Conservation (phyloP, 1,140 invertebrate species). For the Probaryconus sp. region DNA sequence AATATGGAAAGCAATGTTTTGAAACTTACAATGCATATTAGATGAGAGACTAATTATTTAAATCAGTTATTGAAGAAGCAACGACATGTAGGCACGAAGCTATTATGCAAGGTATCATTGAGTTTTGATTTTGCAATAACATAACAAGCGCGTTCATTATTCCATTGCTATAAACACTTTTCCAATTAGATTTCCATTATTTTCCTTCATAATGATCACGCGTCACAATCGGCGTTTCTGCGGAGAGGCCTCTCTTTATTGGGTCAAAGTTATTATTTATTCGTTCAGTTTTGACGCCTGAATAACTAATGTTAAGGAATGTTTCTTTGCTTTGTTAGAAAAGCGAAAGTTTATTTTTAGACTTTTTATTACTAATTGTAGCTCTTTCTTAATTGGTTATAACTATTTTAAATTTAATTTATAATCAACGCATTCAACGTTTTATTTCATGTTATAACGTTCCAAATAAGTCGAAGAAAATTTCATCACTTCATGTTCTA, state of each 20-base stretch:
- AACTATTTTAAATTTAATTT: too few species aligned
- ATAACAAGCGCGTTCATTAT: conserved; percentile 36
- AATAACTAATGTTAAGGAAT: too few species aligned
- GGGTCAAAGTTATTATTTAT: too few species aligned
- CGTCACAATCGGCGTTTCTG: conserved; percentile 31
- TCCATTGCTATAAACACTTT: conserved; percentile 42
- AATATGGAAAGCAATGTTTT: conserved; percentile 35
- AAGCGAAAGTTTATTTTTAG: too few species aligned
- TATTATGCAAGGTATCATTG: conserved; percentile 42
- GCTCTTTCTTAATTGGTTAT: too few species aligned
- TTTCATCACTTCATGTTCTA: too few species aligned
- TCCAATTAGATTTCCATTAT: conserved; percentile 52
- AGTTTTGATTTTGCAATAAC: conserved; percentile 47
- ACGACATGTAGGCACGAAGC: conserved; percentile 43
- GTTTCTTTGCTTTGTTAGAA: too few species aligned
- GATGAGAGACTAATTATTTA: conserved; percentile 47
- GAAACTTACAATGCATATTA: conserved; percentile 42
- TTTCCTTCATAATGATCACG: conserved; percentile 44
- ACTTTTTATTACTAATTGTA: too few species aligned
- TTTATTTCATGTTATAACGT: too few species aligned
- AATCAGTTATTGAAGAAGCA: conserved; percentile 50
- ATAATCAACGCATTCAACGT: too few species aligned
- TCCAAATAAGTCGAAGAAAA: too few species aligned
- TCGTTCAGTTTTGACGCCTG: too few species aligned
- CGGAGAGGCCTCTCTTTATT: conserved; percentile 10